A percentile compares a stretch with the other conserved stretches of the same genome.
phyloP scores from a whole-genome alignment of 2,888 invertebrate species.

The Stenodera caucasica region DNA sequence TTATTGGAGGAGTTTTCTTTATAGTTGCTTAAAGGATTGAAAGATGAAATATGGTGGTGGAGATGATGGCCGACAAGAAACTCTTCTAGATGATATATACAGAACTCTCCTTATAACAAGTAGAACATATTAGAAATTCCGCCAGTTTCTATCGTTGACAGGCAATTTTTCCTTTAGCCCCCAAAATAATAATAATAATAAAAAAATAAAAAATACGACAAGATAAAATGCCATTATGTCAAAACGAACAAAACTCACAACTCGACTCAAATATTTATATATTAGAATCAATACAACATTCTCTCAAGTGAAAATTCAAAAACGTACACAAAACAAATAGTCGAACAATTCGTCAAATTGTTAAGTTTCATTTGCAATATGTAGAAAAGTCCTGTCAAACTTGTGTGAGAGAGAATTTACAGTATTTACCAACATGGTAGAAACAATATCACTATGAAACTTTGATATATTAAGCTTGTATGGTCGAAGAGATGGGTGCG shows the following conservation, averaged over 20 bases:
- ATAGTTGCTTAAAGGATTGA: constrained; percentile 3
- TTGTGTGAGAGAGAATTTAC: constrained; percentile 9
- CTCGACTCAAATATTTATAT: background rate
- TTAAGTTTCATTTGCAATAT: too few species aligned
- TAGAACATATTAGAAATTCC: constrained; percentile 17
- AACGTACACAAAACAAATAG: background rate
- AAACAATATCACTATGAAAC: constrained; percentile 25
- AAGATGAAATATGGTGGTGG: background rate
- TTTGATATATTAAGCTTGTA: constrained; percentile 33
- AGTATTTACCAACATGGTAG: constrained; percentile 16
- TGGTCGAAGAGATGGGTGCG: constrained; percentile 37
- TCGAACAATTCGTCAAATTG: background rate
- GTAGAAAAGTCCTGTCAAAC: constrained; percentile 25
- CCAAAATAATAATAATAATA: too few species aligned
- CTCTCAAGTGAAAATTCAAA: too few species aligned
- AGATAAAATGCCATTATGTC: constrained; percentile 23
- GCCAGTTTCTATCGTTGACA: constrained; percentile 20
- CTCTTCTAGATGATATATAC: background rate
- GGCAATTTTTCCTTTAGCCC: constrained; percentile 20
- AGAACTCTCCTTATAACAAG: background rate
- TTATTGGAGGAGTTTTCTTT: background rate
- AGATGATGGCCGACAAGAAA: background rate
- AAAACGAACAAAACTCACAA: constrained; percentile 14
- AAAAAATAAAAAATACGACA: constrained; percentile 17
- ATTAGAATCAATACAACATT: constrained; percentile 1